phyloP scores from a whole-genome alignment of 2,113 vertebrate genomes.

The Saccopteryx bilineata region DNA sequence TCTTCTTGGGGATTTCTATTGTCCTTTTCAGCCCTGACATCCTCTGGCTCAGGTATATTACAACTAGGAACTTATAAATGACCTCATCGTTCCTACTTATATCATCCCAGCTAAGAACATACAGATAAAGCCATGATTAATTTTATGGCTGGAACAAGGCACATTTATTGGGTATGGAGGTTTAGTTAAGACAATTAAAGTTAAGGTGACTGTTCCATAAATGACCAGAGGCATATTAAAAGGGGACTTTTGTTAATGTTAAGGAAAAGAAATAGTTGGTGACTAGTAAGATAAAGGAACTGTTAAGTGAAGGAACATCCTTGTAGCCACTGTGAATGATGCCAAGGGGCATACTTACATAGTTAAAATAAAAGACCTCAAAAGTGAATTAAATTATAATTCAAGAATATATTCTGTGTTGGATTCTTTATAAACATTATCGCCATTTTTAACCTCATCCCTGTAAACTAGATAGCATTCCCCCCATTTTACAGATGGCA shows the following conservation, averaged over 20 bases:
- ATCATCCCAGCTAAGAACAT: slow-evolving; percentile 26
- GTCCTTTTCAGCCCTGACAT: neutral
- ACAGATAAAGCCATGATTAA: slow-evolving; percentile 47
- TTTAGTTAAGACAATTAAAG: slow-evolving; percentile 60
- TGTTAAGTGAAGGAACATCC: neutral
- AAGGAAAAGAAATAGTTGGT: slow-evolving; percentile 36
- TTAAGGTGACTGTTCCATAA: slow-evolving; percentile 56
- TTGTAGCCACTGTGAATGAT: neutral
- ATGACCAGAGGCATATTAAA: slow-evolving; percentile 49
- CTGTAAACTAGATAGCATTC: neutral
- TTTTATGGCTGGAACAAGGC: slow-evolving; percentile 30
- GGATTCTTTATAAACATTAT: slow-evolving; percentile 28
- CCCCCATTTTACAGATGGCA: slow-evolving; percentile 28
- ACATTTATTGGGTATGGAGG: slow-evolving; percentile 34
- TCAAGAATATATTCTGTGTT: slow-evolving; percentile 22
- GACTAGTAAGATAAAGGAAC: slow-evolving; percentile 10
- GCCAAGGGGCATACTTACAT: neutral
- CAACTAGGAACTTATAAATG: slow-evolving; percentile 53
- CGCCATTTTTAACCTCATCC: slow-evolving; percentile 54
- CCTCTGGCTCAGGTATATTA: neutral
- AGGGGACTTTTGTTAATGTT: slow-evolving; percentile 47
- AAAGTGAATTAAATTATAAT: slow-evolving; percentile 12
- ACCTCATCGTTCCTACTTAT: neutral
- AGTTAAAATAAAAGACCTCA: slow-evolving; percentile 32
- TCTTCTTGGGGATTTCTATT: slow-evolving; percentile 23